Evolutionary conservation across 2,888 invertebrate species (phyloP), one percentile per base, ranked within the genome.

Genomic region (Tortrix viridana): DNA sequence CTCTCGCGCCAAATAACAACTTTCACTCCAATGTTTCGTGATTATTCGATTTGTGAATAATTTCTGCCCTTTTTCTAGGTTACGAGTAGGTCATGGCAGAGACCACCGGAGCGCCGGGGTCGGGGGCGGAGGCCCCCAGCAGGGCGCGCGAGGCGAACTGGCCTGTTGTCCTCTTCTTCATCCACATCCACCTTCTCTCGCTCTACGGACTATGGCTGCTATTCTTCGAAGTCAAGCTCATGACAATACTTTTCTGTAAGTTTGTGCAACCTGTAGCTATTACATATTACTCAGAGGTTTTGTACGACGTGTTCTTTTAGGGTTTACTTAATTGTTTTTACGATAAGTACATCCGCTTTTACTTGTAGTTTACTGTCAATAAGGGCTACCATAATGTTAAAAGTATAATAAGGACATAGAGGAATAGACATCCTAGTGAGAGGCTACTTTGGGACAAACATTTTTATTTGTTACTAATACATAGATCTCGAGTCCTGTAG

Each of bases 81-180:
- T 37, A n/a, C n/a, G n/a, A n/a, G n/a, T 44, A 43, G 32, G 26
- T 12, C 20, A 65, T 67, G 63, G 63, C 50, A 43, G 46, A 55
- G 32, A 50, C 44, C 50, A 52, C n/a, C 22, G 18, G 18, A 6
- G 43, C 49, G 14, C 12, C 16, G n/a, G 26, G 41, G 32, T 44
- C 38, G 9, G 64, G 63, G 62, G 26, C 23, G 12, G 32, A 12
- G 12, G 32, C 32, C 0, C 76, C 83, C 9, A 84, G 84, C 71
- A 82, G 76, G 64, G 93, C 92, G 68, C 88, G 95, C 16, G 96
- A 96, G 66, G 94, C 94, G 0, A 90, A 94, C 74, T 97, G 97
- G 97, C 93, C 94, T 0, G 89, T 93, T 16, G 96, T 97, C 0
- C 89, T 97, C 0, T 94, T 95, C 80, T 95, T 95, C 77, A 94